Conservation (phyloP, 2,888 invertebrate species). For the Ornithoptera alexandrae region DNA sequence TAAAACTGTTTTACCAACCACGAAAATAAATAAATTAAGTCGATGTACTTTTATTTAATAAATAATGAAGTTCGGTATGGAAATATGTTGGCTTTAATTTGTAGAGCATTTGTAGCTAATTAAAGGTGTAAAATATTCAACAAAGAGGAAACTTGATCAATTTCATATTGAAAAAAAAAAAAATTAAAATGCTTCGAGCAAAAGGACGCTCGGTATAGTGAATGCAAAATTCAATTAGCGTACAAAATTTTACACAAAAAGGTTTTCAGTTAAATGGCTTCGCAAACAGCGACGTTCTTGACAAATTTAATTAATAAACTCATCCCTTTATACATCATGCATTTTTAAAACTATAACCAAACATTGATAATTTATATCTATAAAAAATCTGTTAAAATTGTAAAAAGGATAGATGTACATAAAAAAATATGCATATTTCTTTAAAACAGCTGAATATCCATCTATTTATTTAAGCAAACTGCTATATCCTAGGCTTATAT, state of each 20-base stretch:
- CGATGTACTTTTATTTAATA: no score
- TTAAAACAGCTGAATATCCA: no score
- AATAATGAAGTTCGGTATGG: no score
- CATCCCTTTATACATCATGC: not conserved
- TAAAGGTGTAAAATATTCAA: not conserved
- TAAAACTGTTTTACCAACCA: no score
- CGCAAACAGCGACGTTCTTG: not conserved
- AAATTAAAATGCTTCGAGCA: not conserved
- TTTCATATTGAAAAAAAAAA: not conserved
- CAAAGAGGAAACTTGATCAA: not conserved
- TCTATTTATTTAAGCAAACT: no score
- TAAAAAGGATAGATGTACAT: no score
- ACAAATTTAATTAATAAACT: constrained; percentile 1
- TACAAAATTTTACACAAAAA: not conserved
- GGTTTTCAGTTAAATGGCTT: not conserved
- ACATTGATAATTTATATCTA: not conserved
- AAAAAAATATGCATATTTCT: no score
- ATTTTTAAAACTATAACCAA: not conserved
- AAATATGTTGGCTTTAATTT: no score
- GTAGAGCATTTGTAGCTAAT: no score
- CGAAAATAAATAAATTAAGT: no score
- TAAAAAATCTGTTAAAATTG: not conserved
- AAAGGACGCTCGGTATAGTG: not conserved
- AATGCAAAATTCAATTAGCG: not conserved
- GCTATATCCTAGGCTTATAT: no score